Percentiles rank a stretch among this genome's conserved stretches.
Evolutionary conservation across 1,140 invertebrate genomes (phyloP).

Genomic region (Coptotermes formosanus): DNA sequence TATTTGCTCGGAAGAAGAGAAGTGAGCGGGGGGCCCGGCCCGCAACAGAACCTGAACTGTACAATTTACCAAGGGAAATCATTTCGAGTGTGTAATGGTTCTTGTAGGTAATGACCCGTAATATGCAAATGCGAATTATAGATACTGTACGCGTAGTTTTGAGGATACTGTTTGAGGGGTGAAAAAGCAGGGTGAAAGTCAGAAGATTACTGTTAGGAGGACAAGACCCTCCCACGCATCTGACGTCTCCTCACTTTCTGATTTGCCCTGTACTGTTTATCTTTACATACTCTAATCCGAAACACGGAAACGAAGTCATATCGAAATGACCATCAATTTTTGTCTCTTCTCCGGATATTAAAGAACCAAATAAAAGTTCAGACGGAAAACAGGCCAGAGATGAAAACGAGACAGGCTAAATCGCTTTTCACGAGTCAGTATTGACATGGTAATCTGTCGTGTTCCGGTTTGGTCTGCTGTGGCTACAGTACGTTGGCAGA

Average conservation of each 20-base stretch:
- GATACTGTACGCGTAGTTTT: neutral
- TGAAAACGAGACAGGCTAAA: neutral
- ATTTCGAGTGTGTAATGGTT: conserved; percentile 10
- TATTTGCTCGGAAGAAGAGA: conserved; percentile 4
- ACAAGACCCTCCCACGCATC: neutral
- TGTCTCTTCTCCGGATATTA: neutral
- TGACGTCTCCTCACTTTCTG: neutral
- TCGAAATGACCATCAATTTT: neutral
- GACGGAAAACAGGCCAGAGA: neutral
- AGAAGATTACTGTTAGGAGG: neutral
- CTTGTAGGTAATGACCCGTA: conserved; percentile 11
- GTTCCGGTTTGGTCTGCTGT: too few relatives aligned
- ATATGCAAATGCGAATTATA: conserved; percentile 1
- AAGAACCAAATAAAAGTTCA: neutral
- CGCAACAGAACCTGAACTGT: neutral
- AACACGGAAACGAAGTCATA: neutral
- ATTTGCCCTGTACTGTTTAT: neutral
- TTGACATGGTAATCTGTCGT: neutral
- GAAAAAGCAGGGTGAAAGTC: neutral
- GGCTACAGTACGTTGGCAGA: too few relatives aligned
- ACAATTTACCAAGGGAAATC: neutral
- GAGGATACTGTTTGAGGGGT: neutral
- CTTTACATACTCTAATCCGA: neutral
- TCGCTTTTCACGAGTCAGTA: neutral
- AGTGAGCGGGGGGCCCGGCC: neutral